phyloP scores from a whole-genome alignment of 2,888 invertebrate genomes.

The Syrista parreyssii region DNA sequence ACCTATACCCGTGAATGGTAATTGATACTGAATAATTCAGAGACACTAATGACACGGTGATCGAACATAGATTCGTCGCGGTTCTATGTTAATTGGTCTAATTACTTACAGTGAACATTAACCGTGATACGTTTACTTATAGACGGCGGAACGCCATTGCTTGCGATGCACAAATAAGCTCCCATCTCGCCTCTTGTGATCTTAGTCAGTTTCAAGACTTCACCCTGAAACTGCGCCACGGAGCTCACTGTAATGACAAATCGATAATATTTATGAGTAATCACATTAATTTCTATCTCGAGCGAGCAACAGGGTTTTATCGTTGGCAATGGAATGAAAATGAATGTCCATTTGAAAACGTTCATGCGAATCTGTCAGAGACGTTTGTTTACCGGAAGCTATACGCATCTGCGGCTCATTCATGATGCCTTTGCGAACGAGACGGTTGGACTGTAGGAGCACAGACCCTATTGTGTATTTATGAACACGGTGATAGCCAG shows the following conservation, averaged over 20 bases:
- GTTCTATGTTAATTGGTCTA: not conserved
- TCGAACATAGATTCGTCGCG: not conserved
- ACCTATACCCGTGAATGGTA: not conserved
- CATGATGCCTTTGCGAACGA: not conserved
- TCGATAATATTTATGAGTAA: conserved; percentile 9
- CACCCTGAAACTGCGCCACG: conserved; percentile 76
- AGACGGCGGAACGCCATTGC: conserved; percentile 88
- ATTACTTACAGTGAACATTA: conserved; percentile 89
- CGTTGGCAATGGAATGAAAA: not conserved
- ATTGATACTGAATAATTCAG: not conserved
- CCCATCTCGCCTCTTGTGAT: conserved; percentile 92
- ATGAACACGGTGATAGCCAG: not conserved
- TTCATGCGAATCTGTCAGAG: not conserved
- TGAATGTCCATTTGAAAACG: not conserved
- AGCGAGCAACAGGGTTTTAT: not conserved
- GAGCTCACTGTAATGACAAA: conserved; percentile 68
- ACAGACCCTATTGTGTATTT: not conserved
- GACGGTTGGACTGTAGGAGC: not conserved
- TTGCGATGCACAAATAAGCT: conserved; percentile 89
- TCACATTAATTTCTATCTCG: not conserved
- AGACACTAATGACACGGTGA: not conserved
- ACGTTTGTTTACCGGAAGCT: not conserved
- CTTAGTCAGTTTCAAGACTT: conserved; percentile 80
- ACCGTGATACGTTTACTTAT: conserved; percentile 90
- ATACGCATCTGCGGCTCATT: not conserved